Evolutionary conservation across 2,797 vertebrate genomes (phyloP).

Genomic region (Coreius guichenoti): DNA sequence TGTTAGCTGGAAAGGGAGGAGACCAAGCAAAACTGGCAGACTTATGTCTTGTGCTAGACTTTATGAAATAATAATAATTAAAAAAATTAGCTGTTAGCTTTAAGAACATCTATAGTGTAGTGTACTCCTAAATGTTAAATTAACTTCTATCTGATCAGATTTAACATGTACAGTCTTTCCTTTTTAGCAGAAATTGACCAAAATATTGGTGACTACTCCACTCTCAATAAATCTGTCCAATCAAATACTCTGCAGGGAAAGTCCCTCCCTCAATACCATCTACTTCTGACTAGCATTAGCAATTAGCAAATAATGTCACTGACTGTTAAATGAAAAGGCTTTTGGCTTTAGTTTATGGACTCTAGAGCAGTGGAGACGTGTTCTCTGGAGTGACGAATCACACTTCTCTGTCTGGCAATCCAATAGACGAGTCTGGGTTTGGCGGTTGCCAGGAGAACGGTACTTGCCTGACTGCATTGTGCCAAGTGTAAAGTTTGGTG

Average conservation of each 20-base stretch:
- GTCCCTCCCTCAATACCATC: not conserved
- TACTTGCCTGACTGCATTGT: no score
- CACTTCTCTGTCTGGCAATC: no score
- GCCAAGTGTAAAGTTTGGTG: no score
- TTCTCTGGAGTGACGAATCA: no score
- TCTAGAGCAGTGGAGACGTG: no score
- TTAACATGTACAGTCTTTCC: not conserved
- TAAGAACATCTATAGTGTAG: not conserved
- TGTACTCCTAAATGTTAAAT: not conserved
- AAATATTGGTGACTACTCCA: not conserved
- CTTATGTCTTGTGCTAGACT: not conserved
- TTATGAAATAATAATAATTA: not conserved
- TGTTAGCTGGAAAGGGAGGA: not conserved
- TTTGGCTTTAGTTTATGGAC: not conserved
- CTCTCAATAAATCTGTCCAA: not conserved
- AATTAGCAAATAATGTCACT: not conserved
- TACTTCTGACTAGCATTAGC: not conserved
- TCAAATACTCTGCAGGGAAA: not conserved
- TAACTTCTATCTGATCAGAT: not conserved
- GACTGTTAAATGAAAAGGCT: not conserved
- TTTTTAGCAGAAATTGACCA: not conserved
- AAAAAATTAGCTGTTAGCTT: not conserved
- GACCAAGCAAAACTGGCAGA: conserved; percentile 17
- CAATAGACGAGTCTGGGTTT: no score
- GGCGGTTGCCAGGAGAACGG: no score